A percentile compares a stretch with the other conserved stretches of the same genome.
These are phyloP conservation scores for Troides oblongomaculatus DNA, from an alignment of 2,888 invertebrate genomes.

Conservation along the genomic window DNA sequence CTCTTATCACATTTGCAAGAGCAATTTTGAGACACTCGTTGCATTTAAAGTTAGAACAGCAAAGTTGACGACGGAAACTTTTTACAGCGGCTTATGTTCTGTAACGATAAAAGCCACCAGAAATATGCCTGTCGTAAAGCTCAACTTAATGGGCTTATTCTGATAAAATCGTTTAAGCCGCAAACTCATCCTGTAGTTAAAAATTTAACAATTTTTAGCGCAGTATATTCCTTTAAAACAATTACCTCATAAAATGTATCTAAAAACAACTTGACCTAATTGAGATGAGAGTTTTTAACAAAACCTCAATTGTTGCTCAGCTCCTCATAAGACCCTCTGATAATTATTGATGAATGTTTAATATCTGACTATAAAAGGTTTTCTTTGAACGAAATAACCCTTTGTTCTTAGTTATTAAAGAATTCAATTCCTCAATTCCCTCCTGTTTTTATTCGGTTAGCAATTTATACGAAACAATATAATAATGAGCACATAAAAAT, in stretches of 20 bases:
- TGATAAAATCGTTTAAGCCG: conserved; percentile 5
- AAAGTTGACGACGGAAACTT: conserved; percentile 1
- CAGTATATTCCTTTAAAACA: background rate
- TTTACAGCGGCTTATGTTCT: background rate
- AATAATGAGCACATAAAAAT: no score
- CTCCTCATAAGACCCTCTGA: background rate
- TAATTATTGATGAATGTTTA: background rate
- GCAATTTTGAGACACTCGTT: background rate
- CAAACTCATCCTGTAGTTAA: background rate
- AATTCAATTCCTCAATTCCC: background rate
- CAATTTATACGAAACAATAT: background rate
- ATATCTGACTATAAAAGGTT: conserved; percentile 1
- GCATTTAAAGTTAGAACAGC: background rate
- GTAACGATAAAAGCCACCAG: conserved; percentile 2
- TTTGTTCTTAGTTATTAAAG: background rate
- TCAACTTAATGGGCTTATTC: conserved; percentile 7
- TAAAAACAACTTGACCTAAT: conserved; percentile 1
- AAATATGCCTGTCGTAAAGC: conserved; percentile 5
- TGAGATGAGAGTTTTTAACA: background rate
- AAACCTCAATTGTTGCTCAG: background rate
- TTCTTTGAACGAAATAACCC: conserved; percentile 1
- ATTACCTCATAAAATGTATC: no score
- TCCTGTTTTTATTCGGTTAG: background rate
- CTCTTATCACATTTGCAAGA: background rate
- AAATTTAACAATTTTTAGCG: background rate